Evolutionary conservation across 2,888 invertebrate species (phyloP).

Genomic region (Stictocephala bisonia): DNA sequence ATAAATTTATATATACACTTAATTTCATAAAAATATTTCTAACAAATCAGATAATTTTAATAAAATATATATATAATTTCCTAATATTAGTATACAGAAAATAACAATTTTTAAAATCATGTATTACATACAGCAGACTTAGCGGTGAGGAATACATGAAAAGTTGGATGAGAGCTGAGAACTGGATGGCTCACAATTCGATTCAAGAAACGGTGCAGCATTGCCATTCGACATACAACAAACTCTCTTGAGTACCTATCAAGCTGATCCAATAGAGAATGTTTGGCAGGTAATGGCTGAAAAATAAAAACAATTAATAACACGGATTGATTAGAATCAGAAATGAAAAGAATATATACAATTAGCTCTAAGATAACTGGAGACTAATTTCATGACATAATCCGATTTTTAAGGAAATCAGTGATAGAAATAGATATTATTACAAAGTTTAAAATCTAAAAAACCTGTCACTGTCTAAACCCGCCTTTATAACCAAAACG

Average conservation of each 20-base stretch:
- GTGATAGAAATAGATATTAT: too few species aligned
- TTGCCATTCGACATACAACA: slow-evolving; percentile 73
- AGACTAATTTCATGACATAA: too few species aligned
- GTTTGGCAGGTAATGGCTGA: slow-evolving; percentile 77
- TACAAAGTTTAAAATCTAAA: too few species aligned
- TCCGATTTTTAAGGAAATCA: too few species aligned
- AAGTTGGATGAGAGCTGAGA: slow-evolving; percentile 73
- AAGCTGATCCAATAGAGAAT: slow-evolving; percentile 73
- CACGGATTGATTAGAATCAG: too few species aligned
- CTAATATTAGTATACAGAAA: not conserved
- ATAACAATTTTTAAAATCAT: too few species aligned
- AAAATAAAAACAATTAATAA: slow-evolving; percentile 61
- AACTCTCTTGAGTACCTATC: slow-evolving; percentile 79
- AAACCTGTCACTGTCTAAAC: too few species aligned
- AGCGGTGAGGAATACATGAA: slow-evolving; percentile 74
- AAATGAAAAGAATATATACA: not conserved
- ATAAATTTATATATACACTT: too few species aligned
- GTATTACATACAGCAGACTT: slow-evolving; percentile 72
- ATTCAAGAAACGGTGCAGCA: slow-evolving; percentile 74
- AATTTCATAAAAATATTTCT: slow-evolving; percentile 31
- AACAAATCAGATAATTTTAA: slow-evolving; percentile 34
- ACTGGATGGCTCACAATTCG: slow-evolving; percentile 77
- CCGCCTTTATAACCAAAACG: too few species aligned
- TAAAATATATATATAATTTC: not conserved
- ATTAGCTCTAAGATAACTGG: too few species aligned